Conservation (phyloP, 1,140 invertebrate genomes). For the Melitaea cinxia region DNA sequence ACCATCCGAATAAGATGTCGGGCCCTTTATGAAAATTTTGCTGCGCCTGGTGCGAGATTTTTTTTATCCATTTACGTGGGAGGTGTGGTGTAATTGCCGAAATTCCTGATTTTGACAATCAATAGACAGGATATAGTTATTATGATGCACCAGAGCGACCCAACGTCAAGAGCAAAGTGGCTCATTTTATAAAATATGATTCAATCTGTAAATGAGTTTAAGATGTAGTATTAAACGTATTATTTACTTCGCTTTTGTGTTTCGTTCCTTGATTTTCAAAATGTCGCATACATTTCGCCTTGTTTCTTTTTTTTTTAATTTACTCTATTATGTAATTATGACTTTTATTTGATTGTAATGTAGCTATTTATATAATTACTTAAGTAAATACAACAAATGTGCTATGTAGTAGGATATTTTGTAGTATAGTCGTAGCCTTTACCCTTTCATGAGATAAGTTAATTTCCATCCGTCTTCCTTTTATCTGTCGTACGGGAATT, state of each 20-base stretch:
- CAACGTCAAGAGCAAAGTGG: constrained; percentile 35
- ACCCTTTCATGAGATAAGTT: no score
- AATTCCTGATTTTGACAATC: constrained; percentile 81
- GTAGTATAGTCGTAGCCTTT: no score
- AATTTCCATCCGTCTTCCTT: no score
- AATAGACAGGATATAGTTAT: constrained; percentile 79
- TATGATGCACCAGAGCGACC: constrained; percentile 66
- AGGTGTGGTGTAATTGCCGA: constrained; percentile 78
- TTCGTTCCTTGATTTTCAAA: background rate
- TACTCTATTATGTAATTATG: background rate
- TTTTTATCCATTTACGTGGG: constrained; percentile 72
- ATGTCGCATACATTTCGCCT: no score
- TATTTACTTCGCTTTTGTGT: constrained; percentile 1
- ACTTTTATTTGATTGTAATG: no score
- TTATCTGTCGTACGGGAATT: no score
- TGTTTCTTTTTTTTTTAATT: background rate
- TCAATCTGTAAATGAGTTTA: constrained; percentile 26
- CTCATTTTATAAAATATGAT: constrained; percentile 48
- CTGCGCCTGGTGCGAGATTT: constrained; percentile 73
- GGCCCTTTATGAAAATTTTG: constrained; percentile 72
- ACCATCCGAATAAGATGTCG: constrained; percentile 52
- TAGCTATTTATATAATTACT: no score
- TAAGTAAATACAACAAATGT: no score
- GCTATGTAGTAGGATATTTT: no score
- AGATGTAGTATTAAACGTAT: constrained; percentile 10